A percentile compares a stretch with the other conserved stretches of the same genome.
Conservation (phyloP, 2,113 vertebrate species). For the Anas platyrhynchos region DNA sequence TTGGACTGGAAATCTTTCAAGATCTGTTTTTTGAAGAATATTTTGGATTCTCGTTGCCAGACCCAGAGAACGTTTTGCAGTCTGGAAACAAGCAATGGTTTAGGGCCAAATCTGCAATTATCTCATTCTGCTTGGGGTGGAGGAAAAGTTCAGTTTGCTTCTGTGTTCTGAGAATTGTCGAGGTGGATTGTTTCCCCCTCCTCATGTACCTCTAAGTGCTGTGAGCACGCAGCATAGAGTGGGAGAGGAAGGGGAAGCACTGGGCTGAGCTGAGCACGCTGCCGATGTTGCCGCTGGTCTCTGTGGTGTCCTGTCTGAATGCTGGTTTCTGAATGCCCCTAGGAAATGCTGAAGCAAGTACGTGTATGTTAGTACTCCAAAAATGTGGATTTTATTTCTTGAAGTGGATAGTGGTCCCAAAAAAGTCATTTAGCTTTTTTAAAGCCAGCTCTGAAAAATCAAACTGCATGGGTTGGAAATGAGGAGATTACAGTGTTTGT, state of each 20-base stretch:
- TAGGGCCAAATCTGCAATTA: neutral
- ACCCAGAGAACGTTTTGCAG: neutral
- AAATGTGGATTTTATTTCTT: neutral
- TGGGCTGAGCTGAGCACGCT: neutral
- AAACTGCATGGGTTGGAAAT: neutral
- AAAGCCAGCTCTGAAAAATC: neutral
- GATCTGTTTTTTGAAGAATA: neutral
- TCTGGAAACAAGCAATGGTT: neutral
- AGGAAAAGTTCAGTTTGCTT: neutral
- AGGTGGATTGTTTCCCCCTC: neutral
- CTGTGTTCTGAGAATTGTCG: neutral
- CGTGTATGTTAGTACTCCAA: neutral
- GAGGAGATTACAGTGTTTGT: neutral
- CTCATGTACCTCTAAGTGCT: neutral
- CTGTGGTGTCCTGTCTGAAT: neutral
- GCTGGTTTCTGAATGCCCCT: neutral
- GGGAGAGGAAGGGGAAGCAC: neutral
- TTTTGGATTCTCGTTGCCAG: neutral
- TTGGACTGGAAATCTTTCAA: neutral
- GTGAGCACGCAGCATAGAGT: fast-evolving
- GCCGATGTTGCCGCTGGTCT: neutral
- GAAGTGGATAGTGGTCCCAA: neutral
- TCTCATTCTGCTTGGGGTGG: neutral
- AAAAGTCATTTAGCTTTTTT: neutral
- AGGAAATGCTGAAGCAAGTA: neutral